phyloP scores from a whole-genome alignment of 1,140 invertebrate genomes.

The Temnothorax longispinosus region DNA sequence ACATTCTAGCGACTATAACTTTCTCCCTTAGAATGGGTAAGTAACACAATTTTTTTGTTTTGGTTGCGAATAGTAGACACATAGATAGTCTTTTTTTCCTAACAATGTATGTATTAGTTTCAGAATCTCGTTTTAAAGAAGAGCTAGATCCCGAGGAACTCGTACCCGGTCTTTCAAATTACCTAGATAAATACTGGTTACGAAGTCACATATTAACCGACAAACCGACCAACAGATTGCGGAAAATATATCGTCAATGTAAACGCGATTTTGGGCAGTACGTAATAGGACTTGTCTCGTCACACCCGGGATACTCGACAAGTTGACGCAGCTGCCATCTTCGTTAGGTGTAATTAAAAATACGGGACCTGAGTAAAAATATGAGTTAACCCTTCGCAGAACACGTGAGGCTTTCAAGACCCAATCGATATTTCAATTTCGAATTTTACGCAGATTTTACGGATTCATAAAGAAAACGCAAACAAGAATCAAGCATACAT shows the following conservation, averaged over 20 bases:
- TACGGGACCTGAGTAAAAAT: no score
- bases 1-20: background rate
- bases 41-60: constrained; percentile 13
- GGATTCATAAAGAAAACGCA: no score
- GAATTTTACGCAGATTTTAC: no score
- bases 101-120: background rate
- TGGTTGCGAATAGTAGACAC: background rate
- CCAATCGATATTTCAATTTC: no score
- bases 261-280: background rate
- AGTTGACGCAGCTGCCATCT: no score
- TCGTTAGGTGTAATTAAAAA: no score
- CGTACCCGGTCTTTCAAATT: constrained; percentile 63
- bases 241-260: constrained; percentile 63
- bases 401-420: no score
- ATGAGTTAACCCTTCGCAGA: no score
- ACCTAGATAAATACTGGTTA: constrained; percentile 73
- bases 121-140: constrained; percentile 53
- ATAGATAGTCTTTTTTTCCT: constrained; percentile 7
- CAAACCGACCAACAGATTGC: constrained; percentile 62
- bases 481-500: no score
- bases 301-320: no score
- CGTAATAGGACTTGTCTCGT: no score
- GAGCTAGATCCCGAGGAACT: constrained; percentile 55
- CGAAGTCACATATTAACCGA: no score
- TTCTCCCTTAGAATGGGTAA: constrained; percentile 10